phyloP scores from a whole-genome alignment of 2,888 invertebrate genomes.

The Xylocampa areola region DNA sequence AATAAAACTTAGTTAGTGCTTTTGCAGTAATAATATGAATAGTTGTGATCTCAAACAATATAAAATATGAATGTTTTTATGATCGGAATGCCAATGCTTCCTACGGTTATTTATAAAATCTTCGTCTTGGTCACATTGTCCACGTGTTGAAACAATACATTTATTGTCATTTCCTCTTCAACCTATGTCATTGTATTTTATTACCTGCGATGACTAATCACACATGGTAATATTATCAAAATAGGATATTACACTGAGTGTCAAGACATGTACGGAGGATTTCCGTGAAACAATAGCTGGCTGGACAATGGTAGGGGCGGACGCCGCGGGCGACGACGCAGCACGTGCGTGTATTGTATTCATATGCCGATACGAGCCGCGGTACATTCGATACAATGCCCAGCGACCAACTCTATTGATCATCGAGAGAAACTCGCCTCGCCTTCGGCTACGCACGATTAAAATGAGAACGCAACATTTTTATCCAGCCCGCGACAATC shows the following conservation, averaged over 20 bases:
- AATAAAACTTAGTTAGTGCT: too few species aligned
- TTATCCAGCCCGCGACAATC: conserved; percentile 43
- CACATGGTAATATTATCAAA: conserved; percentile 64
- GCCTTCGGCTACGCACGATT: conserved; percentile 56
- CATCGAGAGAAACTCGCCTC: conserved; percentile 60
- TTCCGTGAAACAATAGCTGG: conserved; percentile 84
- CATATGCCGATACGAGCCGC: conserved; percentile 67
- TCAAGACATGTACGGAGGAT: conserved; percentile 81
- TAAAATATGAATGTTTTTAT: conserved; percentile 11
- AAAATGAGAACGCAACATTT: conserved; percentile 54
- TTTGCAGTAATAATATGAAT: neutral
- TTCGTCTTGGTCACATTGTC: conserved; percentile 11
- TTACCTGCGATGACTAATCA: conserved; percentile 45
- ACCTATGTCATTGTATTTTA: conserved; percentile 33
- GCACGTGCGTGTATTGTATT: conserved; percentile 86
- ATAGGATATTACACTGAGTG: conserved; percentile 73
- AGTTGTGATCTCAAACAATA: conserved; percentile 7
- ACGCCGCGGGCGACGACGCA: conserved; percentile 67
- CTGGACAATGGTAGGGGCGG: conserved; percentile 78
- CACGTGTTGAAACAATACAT: conserved; percentile 32
- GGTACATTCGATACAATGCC: conserved; percentile 65
- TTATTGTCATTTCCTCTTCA: conserved; percentile 33
- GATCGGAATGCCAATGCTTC: conserved; percentile 23
- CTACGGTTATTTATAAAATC: neutral
- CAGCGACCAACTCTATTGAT: conserved; percentile 60